phyloP scores from a whole-genome alignment of 2,113 vertebrate species.

The Porphyrio hochstetteri region DNA sequence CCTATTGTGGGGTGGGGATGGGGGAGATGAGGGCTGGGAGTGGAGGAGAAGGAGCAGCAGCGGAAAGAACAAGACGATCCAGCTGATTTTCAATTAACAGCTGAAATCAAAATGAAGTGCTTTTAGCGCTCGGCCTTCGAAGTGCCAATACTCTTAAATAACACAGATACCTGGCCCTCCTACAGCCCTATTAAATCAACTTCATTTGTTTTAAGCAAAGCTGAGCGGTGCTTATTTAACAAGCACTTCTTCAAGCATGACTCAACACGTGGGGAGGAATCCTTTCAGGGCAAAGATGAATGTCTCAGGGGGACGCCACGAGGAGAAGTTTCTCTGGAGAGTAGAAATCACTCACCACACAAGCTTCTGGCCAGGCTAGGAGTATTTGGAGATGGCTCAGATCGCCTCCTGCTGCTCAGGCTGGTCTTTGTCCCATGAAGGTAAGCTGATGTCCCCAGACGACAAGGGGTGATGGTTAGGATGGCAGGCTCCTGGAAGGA shows the following conservation, averaged over 20 bases:
- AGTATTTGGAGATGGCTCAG: neutral
- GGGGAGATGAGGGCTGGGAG: neutral
- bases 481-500: neutral
- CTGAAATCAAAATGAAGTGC: conserved; percentile 49
- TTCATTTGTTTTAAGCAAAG: conserved; percentile 47
- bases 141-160: conserved; percentile 59
- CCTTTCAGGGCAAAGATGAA: neutral
- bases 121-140: conserved; percentile 14
- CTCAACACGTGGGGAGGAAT: neutral
- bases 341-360: neutral
- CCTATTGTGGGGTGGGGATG: neutral
- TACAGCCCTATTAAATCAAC: conserved; percentile 48
- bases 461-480: neutral
- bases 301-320: neutral
- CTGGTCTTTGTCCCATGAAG: neutral
- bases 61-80: neutral
- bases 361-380: neutral
- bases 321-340: neutral
- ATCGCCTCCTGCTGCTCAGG: neutral
- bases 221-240: neutral
- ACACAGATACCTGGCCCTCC: conserved; percentile 17
- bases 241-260: neutral
- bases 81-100: conserved; percentile 58
- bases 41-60: neutral
- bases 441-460: no score